Conservation (phyloP, 92 coral and sea anemone genomes). For the Epizoanthus illoricatus region DNA sequence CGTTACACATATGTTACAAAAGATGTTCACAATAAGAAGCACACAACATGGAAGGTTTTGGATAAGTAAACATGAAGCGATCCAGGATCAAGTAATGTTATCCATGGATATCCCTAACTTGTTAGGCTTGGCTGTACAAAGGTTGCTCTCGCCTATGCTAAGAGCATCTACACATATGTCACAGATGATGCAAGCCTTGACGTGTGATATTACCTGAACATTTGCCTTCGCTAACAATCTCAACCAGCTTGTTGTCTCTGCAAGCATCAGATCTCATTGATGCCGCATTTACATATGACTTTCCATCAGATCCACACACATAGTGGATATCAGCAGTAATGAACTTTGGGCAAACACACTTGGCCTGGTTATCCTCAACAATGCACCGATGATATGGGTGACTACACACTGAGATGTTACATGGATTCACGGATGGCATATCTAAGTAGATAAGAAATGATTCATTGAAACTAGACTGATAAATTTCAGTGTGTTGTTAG, state of each 20-base stretch:
- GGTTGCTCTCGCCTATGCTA: too few relatives aligned
- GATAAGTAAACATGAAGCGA: too few relatives aligned
- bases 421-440: constrained; percentile 43
- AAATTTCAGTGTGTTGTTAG: too few relatives aligned
- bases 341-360: constrained; percentile 74
- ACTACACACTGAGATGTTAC: constrained; percentile 59
- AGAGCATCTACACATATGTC: too few relatives aligned
- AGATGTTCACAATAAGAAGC: too few relatives aligned
- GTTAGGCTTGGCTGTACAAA: too few relatives aligned
- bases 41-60: too few relatives aligned
- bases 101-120: too few relatives aligned
- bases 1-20: too few relatives aligned
- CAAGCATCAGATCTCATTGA: constrained; percentile 62
- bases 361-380: constrained; percentile 54
- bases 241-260: constrained; percentile 32
- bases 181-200: background rate
- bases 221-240: constrained; percentile 18
- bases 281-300: constrained; percentile 72
- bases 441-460: background rate
- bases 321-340: constrained; percentile 54
- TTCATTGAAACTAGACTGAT: too few relatives aligned
- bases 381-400: constrained; percentile 55
- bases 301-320: constrained; percentile 92
- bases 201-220: constrained; percentile 19
- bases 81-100: too few relatives aligned